phyloP scores from a whole-genome alignment of 2,113 vertebrate genomes.

The Chloroceryle aenea region DNA sequence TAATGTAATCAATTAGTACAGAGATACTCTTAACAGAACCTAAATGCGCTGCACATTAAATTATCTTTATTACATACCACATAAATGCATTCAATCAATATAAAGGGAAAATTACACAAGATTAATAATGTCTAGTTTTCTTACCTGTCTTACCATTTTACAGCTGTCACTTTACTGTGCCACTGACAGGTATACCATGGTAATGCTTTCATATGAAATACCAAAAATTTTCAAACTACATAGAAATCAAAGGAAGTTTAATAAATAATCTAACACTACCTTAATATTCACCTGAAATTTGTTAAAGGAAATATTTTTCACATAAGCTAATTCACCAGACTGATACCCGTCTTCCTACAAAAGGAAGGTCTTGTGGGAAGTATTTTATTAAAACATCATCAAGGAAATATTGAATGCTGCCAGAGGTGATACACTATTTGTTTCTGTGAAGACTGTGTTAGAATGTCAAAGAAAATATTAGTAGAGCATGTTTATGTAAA shows the following conservation, averaged over 20 bases:
- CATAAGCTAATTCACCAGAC: background rate
- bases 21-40: background rate
- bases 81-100: background rate
- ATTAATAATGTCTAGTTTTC: background rate
- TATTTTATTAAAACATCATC: background rate
- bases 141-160: background rate
- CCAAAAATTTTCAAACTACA: background rate
- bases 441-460: background rate
- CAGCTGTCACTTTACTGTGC: background rate
- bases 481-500: background rate
- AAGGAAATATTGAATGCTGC: background rate
- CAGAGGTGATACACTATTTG: background rate
- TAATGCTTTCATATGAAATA: background rate
- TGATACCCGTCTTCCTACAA: background rate
- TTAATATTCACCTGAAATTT: background rate
- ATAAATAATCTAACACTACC: background rate
- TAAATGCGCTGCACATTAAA: background rate
- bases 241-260: background rate
- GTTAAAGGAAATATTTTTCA: conserved; percentile 1
- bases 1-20: background rate
- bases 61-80: background rate
- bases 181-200: too few relatives aligned
- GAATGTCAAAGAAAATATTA: background rate
- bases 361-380: background rate
- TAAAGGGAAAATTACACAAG: background rate